These are phyloP conservation scores for Miniopterus natalensis DNA, from an alignment of 2,113 vertebrate genomes.

Conservation along the genomic window DNA sequence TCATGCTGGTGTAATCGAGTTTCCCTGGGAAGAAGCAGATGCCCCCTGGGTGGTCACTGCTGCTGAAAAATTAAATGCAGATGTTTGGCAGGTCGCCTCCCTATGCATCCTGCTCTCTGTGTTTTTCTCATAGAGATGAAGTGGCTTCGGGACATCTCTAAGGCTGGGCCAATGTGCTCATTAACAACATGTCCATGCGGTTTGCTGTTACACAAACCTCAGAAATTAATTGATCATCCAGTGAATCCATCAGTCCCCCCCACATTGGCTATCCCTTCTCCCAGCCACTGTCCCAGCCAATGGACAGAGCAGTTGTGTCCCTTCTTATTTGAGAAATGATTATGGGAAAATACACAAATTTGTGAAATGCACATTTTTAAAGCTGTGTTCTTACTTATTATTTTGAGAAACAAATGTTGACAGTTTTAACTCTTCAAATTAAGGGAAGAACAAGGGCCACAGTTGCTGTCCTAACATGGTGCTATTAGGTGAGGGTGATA, in stretches of 20 bases:
- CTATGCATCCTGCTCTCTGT: slow-evolving; percentile 43
- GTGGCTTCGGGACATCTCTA: not conserved
- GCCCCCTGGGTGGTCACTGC: slow-evolving; percentile 80
- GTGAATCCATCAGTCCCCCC: not conserved
- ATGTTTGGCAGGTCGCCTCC: slow-evolving; percentile 78
- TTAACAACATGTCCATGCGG: not conserved
- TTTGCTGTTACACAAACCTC: not conserved
- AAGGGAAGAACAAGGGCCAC: not conserved
- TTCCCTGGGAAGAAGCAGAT: slow-evolving; percentile 79
- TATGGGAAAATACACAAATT: not conserved
- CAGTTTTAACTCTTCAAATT: slow-evolving; percentile 69
- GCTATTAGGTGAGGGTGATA: not conserved
- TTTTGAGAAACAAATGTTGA: slow-evolving; percentile 81
- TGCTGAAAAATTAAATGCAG: slow-evolving; percentile 79
- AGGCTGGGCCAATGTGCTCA: not conserved
- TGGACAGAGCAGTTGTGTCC: not conserved
- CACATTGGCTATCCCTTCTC: not conserved
- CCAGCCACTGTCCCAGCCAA: not conserved
- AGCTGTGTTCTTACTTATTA: slow-evolving; percentile 57
- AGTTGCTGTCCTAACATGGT: not conserved
- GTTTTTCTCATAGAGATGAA: slow-evolving; percentile 52
- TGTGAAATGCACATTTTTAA: slow-evolving; percentile 27
- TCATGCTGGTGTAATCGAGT: slow-evolving; percentile 75
- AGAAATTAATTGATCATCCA: not conserved
- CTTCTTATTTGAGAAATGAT: not conserved